These are phyloP conservation scores for Phycodurus eques DNA, from an alignment of 2,113 vertebrate species.

Conservation along the genomic window DNA sequence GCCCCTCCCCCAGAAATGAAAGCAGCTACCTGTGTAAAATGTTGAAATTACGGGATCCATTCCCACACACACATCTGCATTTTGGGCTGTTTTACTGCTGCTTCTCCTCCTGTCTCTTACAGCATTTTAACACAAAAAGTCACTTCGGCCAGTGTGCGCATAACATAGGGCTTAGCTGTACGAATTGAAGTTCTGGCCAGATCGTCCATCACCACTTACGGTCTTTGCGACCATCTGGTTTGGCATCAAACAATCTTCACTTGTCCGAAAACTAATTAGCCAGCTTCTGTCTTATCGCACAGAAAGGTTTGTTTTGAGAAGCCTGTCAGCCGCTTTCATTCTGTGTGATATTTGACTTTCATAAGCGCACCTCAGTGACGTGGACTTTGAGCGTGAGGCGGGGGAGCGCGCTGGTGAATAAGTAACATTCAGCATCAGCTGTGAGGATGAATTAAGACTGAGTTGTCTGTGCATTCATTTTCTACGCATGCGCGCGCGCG, in stretches of 20 bases:
- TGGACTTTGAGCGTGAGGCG: slow-evolving; percentile 22
- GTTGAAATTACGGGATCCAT: too few species aligned
- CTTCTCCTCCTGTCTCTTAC: too few species aligned
- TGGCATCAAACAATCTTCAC: slow-evolving; percentile 36
- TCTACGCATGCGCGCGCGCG: slow-evolving; percentile 35
- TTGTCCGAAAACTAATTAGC: slow-evolving; percentile 63
- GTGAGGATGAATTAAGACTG: slow-evolving; percentile 56
- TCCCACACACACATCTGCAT: too few species aligned
- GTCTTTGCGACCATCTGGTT: slow-evolving; percentile 42
- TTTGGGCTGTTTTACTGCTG: too few species aligned
- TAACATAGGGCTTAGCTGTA: neutral
- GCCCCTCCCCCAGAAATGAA: too few species aligned
- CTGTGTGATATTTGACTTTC: slow-evolving; percentile 63
- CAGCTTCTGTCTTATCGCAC: slow-evolving; percentile 64
- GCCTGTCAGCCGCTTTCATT: slow-evolving; percentile 56
- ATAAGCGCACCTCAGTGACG: slow-evolving; percentile 49
- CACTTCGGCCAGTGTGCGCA: neutral
- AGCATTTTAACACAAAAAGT: neutral
- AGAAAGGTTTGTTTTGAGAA: slow-evolving; percentile 65
- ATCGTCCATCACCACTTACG: slow-evolving; percentile 46
- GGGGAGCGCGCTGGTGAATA: slow-evolving; percentile 48
- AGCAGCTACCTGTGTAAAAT: too few species aligned
- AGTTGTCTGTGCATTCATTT: slow-evolving; percentile 50
- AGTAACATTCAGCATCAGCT: slow-evolving; percentile 64
- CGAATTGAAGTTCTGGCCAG: neutral